A percentile compares a stretch with the other conserved stretches of the same genome.
Evolutionary conservation across 2,113 vertebrate genomes (phyloP).

Genomic region (Microtus pennsylvanicus): DNA sequence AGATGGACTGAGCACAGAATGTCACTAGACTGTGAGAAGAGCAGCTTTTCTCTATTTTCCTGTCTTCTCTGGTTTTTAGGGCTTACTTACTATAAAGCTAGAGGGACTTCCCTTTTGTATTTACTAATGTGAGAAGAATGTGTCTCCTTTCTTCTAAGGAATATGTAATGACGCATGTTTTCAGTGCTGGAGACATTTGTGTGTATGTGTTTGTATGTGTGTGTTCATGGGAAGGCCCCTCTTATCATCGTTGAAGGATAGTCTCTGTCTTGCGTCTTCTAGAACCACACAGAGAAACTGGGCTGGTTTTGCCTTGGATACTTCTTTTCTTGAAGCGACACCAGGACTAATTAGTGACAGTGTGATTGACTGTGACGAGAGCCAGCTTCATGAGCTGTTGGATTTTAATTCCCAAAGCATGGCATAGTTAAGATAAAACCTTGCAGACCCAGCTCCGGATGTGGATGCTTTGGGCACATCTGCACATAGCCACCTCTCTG

Average conservation of each 20-base stretch:
- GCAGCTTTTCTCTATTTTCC: background rate
- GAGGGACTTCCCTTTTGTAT: background rate
- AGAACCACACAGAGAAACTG: constrained; percentile 11
- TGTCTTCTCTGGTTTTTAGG: background rate
- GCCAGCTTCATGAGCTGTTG: background rate
- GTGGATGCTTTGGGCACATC: background rate
- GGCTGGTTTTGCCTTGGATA: constrained; percentile 26
- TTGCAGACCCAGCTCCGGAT: background rate
- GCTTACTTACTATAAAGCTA: background rate
- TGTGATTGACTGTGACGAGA: constrained; percentile 16
- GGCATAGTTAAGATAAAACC: background rate
- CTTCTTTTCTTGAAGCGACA: constrained; percentile 32
- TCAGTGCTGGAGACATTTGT: background rate
- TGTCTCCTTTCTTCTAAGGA: background rate
- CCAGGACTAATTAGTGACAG: constrained; percentile 28
- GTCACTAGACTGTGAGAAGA: background rate
- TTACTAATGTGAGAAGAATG: background rate
- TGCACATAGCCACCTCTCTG: background rate
- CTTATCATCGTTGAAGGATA: background rate
- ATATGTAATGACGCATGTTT: background rate
- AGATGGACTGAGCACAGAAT: background rate
- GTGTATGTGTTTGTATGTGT: background rate
- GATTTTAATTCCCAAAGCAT: constrained; percentile 30
- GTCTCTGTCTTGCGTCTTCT: background rate
- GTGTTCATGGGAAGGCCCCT: background rate